Conservation (phyloP, 1,140 invertebrate species). For the Diploscapter pachys region DNA sequence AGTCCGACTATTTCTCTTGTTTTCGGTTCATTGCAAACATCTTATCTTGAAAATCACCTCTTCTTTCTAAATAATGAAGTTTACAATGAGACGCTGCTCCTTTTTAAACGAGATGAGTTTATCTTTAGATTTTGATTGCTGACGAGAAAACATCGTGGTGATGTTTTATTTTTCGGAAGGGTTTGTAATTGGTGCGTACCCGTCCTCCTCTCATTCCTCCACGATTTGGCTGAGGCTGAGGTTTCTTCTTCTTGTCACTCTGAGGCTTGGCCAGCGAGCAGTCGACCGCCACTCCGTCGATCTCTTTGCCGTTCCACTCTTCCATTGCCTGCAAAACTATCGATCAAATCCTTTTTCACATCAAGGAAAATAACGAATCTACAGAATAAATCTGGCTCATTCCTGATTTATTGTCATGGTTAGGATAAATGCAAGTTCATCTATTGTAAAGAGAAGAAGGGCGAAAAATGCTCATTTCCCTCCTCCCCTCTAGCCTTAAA, state of each 20-base stretch:
- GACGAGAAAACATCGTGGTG: too few species aligned
- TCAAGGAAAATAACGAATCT: too few species aligned
- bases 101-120: conserved; percentile 5
- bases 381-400: too few species aligned
- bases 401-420: too few species aligned
- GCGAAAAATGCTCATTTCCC: too few species aligned
- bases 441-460: too few species aligned
- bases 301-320: conserved; percentile 83
- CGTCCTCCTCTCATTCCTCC: conserved; percentile 28
- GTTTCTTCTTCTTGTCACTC: conserved; percentile 85
- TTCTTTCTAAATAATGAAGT: background rate
- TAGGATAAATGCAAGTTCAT: too few species aligned
- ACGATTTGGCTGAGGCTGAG: conserved; percentile 36
- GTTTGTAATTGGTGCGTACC: conserved; percentile 6
- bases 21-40: background rate
- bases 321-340: conserved; percentile 73
- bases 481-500: too few species aligned
- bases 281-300: conserved; percentile 76
- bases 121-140: background rate
- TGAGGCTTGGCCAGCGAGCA: conserved; percentile 95
- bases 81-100: too few species aligned
- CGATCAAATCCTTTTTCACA: conserved; percentile 16
- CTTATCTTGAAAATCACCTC: background rate
- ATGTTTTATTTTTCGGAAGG: background rate
- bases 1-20: background rate